Conservation (phyloP, 1,140 invertebrate genomes). For the Lordiphosa stackelbergi region DNA sequence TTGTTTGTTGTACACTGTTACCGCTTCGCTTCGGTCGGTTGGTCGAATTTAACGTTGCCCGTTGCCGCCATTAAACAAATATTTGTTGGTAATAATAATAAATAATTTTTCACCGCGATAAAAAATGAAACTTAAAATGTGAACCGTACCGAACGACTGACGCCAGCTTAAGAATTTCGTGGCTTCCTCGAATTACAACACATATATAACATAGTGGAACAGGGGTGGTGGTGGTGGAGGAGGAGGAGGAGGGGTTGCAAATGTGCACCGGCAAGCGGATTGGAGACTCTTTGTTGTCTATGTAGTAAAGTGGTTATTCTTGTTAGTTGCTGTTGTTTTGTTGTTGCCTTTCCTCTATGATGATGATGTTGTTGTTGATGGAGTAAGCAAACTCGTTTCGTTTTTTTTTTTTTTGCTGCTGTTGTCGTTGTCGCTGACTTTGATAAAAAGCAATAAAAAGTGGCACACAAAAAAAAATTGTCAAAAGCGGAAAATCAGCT, state of each 20-base stretch:
- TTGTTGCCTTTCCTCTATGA: constrained; percentile 34
- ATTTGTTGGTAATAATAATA: constrained; percentile 65
- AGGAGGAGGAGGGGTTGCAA: background rate
- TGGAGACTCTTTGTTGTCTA: constrained; percentile 24
- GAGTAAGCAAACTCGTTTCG: constrained; percentile 4
- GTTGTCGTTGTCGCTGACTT: too few relatives aligned
- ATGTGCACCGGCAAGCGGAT: constrained; percentile 10
- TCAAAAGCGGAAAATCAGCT: constrained; percentile 33
- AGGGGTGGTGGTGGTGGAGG: background rate
- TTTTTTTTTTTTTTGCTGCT: too few relatives aligned
- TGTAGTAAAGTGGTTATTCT: constrained; percentile 59
- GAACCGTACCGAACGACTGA: constrained; percentile 18
- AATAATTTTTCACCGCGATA: constrained; percentile 49
- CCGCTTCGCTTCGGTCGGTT: background rate
- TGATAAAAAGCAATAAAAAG: constrained; percentile 16
- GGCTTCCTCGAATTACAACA: constrained; percentile 49
- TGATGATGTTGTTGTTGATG: constrained; percentile 58
- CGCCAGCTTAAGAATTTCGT: constrained; percentile 45
- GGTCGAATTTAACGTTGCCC: constrained; percentile 13
- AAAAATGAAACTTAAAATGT: constrained; percentile 20
- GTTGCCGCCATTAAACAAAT: constrained; percentile 61
- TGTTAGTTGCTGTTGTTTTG: constrained; percentile 41
- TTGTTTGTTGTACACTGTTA: too few relatives aligned
- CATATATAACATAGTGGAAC: constrained; percentile 4
- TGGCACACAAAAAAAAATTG: constrained; percentile 43